These are phyloP conservation scores for Cremastinae sp. DNA, from an alignment of 2,888 invertebrate genomes.

Conservation along the genomic window DNA sequence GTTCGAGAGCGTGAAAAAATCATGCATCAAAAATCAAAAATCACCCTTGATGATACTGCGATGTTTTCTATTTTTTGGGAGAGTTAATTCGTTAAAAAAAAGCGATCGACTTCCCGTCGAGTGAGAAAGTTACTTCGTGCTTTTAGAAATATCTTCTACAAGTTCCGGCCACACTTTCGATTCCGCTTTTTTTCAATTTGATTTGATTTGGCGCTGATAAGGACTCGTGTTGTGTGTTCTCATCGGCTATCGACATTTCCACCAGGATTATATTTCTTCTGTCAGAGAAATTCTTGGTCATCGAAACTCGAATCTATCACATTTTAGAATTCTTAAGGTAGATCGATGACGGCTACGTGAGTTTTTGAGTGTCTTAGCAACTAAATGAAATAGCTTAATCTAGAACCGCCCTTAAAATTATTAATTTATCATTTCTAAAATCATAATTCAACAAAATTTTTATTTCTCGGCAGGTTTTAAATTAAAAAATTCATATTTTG, in stretches of 20 bases:
- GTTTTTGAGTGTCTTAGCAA: too few relatives aligned
- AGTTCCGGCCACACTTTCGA: constrained; percentile 62
- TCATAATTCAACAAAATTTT: constrained; percentile 14
- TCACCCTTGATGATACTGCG: constrained; percentile 58
- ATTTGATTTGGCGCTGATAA: constrained; percentile 75
- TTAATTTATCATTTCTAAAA: too few relatives aligned
- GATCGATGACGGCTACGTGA: too few relatives aligned
- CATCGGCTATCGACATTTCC: constrained; percentile 76
- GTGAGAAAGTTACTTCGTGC: constrained; percentile 47
- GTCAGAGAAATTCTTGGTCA: constrained; percentile 10
- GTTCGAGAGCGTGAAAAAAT: constrained; percentile 28
- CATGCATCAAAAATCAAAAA: too few relatives aligned
- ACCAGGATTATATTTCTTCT: constrained; percentile 65
- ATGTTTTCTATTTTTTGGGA: constrained; percentile 22
- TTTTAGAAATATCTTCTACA: constrained; percentile 67
- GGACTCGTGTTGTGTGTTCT: constrained; percentile 43
- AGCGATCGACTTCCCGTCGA: constrained; percentile 31
- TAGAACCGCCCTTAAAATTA: too few relatives aligned
- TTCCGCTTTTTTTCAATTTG: constrained; percentile 67
- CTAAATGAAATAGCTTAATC: too few relatives aligned
- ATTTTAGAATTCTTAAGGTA: constrained; percentile 30
- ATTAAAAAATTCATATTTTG: too few relatives aligned
- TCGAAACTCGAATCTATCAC: constrained; percentile 58
- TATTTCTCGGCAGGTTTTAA: too few relatives aligned
- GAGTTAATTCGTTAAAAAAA: constrained; percentile 7